Evolutionary conservation across 2,113 vertebrate genomes (phyloP).

Genomic region (Tetraodon nigroviridis): DNA sequence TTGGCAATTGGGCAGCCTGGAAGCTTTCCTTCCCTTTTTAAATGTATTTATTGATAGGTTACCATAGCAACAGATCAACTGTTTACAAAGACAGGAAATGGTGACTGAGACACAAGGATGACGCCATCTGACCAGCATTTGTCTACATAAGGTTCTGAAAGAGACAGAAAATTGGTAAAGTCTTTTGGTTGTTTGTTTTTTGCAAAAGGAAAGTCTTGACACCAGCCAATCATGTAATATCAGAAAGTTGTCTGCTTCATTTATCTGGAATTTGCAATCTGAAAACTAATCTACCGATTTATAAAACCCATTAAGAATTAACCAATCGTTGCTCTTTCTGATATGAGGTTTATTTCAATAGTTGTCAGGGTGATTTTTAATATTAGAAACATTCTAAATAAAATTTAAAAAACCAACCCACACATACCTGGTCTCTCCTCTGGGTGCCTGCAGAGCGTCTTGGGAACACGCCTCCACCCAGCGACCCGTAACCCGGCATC

Average conservation of each 20-base stretch:
- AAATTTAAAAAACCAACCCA: background rate
- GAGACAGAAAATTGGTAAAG: conserved; percentile 19
- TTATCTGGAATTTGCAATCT: background rate
- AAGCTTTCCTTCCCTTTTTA: conserved; percentile 47
- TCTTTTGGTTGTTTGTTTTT: background rate
- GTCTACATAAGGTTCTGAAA: conserved; percentile 61
- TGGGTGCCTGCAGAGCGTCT: conserved; percentile 71
- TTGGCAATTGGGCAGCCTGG: conserved; percentile 55
- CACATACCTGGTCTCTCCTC: conserved; percentile 74
- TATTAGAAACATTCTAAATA: no score
- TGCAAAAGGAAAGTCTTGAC: background rate
- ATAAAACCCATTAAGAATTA: no score
- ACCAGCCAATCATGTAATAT: no score
- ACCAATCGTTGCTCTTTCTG: no score
- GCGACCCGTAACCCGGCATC: conserved; percentile 78
- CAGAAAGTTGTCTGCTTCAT: background rate
- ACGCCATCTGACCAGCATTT: conserved; percentile 23
- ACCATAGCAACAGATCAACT: conserved; percentile 59
- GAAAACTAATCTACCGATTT: background rate
- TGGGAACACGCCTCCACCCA: conserved; percentile 78
- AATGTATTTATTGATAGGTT: conserved; percentile 21
- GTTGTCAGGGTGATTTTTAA: no score
- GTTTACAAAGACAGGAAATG: conserved; percentile 35
- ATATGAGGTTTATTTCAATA: no score
- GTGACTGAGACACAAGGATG: conserved; percentile 12